Evolutionary conservation across 2,888 invertebrate genomes (phyloP), one percentile per base, ranked within the genome.

Genomic region (Chrysopilus asiliformis): DNA sequence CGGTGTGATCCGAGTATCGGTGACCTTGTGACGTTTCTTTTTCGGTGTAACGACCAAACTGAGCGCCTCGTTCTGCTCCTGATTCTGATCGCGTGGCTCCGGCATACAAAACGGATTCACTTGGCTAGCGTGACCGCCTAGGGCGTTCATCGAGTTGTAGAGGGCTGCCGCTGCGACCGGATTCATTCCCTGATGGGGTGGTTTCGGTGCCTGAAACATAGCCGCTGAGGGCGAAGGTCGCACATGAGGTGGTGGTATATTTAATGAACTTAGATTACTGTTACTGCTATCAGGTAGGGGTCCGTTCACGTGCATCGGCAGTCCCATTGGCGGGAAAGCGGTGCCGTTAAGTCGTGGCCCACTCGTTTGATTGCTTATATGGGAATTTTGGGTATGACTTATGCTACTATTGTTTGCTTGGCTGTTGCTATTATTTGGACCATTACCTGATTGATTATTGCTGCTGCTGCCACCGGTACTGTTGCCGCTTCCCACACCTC

Each of bases 11-110:
- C 91, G 72, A 36, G 90, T 89, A 57, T 91, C 91, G 24, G 94
- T 94, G 53, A 93, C 87, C 81, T 95, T 95, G 58, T 94, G 93
- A 38, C 95, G 74, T 67, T 93, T 94, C 71, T 93, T 94, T 67
- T 93, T 93, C 3, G 89, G 87, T 31, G 87, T 85, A 49, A 94
- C 90, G 40, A 95, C 93, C 51, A 94, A 72, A 58, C 91, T 90
- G 39, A 95, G 74, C 4, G 94, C 91, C 60, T 93, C 93, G 61
- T 87, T 87, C 61, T 90, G 89, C 59, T 90, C 90, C 27, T 84
- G 79, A 56, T 79, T 77, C 51, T 72, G 57, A 67, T 79, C 72
- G 48, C 76, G 53, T 38, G 66, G 63, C 47, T 68, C 76, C 55
- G 71, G 68, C 65, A 72, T 64, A 52, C 72, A 73, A 56, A 74